Conservation (phyloP, 2,797 vertebrate species). For the Clamator glandarius region DNA sequence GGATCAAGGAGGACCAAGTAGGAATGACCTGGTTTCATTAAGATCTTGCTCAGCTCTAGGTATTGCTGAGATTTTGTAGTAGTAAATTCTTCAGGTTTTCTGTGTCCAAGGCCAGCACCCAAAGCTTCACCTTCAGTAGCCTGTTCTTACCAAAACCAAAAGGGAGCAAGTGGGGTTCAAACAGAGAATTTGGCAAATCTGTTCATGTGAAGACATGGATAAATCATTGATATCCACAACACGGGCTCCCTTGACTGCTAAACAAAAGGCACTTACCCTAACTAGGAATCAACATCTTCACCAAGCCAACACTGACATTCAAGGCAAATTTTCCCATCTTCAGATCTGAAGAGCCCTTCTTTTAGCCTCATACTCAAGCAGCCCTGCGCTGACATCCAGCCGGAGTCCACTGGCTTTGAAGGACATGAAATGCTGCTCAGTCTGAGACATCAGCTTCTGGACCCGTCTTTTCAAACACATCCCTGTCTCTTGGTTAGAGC, state of each 20-base stretch:
- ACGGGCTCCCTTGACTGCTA: not conserved
- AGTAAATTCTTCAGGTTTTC: not conserved
- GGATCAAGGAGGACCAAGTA: not conserved
- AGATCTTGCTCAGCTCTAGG: not conserved
- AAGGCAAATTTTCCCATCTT: not conserved
- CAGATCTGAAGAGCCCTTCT: not conserved
- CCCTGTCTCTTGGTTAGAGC: not conserved
- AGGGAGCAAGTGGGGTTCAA: not conserved
- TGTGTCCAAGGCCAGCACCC: accelerated
- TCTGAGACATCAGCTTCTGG: not conserved
- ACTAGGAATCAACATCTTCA: not conserved
- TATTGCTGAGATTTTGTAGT: not conserved
- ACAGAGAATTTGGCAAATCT: not conserved
- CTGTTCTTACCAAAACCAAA: not conserved
- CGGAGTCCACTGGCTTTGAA: not conserved
- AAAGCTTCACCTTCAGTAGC: not conserved
- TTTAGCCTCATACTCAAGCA: not conserved
- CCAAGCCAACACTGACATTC: not conserved
- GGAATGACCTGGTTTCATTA: not conserved
- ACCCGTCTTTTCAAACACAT: not conserved
- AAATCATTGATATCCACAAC: not conserved
- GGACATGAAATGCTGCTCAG: accelerated
- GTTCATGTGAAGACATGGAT: accelerated
- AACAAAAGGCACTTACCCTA: not conserved
- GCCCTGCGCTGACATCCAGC: not conserved